Base-by-base conservation (phyloP, 2,113 vertebrate genomes). In the Tyrannus savana region DNA sequence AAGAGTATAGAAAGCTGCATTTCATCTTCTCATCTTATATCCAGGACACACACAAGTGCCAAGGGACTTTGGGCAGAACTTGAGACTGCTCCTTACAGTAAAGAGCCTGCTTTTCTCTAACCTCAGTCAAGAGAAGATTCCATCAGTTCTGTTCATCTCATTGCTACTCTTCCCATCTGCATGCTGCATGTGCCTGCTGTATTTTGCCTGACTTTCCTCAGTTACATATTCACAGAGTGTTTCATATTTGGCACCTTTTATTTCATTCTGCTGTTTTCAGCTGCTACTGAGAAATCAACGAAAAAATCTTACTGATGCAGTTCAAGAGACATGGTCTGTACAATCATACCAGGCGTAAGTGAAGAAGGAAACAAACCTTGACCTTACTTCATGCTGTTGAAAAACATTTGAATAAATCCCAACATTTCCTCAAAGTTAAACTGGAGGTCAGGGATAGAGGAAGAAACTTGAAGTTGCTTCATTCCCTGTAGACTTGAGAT, bases 351-450 rank as follows among this genome's bases (percentile, higher is more conserved):
- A 66, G 21, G n/a, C 3, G 0, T 62, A 53, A 87, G 39, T 87
- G 66, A 78, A 81, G 47, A 68, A 60, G 28, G 28, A 94, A 90
- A 68, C 21, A 88, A 78, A 67, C 25, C 27, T 76, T 19, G 1
- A 47, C 67, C 63, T 80, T 74, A 27, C 71, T 92, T 52, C 41
- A 27, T 11, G 47, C 79, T 86, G 50, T 60, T 56, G 59, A 88
- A 86, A 94, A 94, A 67, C 56, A 35, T 42, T 84, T 56, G 47
- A 92, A 77, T 67, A 63, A 78, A 91, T 55, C 66, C 87, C 92
- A 87, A 90, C 47, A 77, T 94, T 85, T 72, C 83, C 67, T 88
- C 76, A 33, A 81, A 91, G 59, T 71, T 81, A 90, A 88, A 81
- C 72, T 7, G 2, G 60, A 90, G 78, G 87, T 86, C 72, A 85